A percentile compares a stretch with the other conserved stretches of the same genome.
phyloP scores from a whole-genome alignment of 2,113 vertebrate species.

The Lichenostomus cassidix region DNA sequence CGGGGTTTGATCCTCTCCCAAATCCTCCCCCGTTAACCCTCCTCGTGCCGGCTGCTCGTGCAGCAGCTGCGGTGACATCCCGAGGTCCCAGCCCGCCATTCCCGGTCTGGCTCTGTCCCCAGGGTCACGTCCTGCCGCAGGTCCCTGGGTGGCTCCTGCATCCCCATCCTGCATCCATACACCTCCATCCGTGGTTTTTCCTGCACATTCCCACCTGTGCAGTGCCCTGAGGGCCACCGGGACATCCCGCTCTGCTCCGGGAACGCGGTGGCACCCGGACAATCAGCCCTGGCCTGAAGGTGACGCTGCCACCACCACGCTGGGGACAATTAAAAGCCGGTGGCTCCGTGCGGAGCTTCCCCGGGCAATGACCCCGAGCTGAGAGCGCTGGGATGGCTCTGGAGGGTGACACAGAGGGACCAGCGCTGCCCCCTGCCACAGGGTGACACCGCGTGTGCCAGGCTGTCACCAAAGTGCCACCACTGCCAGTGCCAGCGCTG shows the following conservation, averaged over 20 bases:
- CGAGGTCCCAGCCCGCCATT: fast-evolving
- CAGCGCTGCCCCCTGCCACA: fast-evolving
- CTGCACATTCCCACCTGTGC: fast-evolving
- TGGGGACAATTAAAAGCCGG: fast-evolving
- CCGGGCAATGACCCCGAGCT: not conserved
- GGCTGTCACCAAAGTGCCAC: not conserved
- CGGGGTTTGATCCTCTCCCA: not conserved
- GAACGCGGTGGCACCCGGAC: not conserved
- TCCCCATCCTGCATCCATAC: fast-evolving
- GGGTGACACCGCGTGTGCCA: fast-evolving
- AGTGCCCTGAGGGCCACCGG: fast-evolving
- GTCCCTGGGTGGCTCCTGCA: not conserved
- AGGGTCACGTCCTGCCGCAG: fast-evolving
- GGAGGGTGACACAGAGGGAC: not conserved
- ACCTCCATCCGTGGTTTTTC: fast-evolving
- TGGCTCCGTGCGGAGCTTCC: fast-evolving
- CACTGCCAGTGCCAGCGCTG: fast-evolving
- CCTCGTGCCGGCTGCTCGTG: not conserved
- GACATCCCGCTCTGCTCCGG: not conserved
- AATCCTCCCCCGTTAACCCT: not conserved
- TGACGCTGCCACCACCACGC: not conserved
- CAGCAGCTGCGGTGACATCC: fast-evolving
- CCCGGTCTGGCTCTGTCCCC: not conserved
- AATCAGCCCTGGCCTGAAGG: fast-evolving
- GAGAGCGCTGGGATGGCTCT: fast-evolving